Conservation (phyloP, 1,140 invertebrate genomes). For the Diorhabda carinulata region DNA sequence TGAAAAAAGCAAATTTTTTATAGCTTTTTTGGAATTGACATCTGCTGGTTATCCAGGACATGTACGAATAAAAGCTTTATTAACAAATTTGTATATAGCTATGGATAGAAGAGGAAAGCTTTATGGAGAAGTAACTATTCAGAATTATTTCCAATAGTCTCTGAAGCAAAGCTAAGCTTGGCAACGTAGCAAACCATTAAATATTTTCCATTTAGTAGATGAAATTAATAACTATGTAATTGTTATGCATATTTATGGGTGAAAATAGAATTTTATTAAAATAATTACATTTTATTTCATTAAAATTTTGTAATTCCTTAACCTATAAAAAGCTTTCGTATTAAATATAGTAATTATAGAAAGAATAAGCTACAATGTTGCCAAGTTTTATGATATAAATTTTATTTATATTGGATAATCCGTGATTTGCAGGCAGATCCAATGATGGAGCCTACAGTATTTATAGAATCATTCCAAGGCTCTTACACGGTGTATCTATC, state of each 20-base stretch:
- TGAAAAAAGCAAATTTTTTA: constrained; percentile 13
- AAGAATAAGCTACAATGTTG: too few species aligned
- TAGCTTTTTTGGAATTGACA: constrained; percentile 56
- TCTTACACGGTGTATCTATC: constrained; percentile 59
- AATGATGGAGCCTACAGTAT: constrained; percentile 54
- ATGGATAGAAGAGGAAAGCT: constrained; percentile 60
- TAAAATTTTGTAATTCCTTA: too few species aligned
- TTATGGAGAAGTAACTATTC: constrained; percentile 56
- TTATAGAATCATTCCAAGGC: constrained; percentile 57
- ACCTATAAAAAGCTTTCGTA: too few species aligned
- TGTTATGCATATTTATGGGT: too few species aligned
- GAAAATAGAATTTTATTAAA: too few species aligned
- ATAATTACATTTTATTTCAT: too few species aligned
- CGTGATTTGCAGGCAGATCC: constrained; percentile 43
- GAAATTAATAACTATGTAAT: too few species aligned
- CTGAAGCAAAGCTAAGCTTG: background rate
- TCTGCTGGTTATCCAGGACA: constrained; percentile 51
- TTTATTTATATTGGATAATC: too few species aligned
- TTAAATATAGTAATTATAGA: too few species aligned
- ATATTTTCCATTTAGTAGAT: constrained; percentile 1
- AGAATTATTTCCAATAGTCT: background rate
- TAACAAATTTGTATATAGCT: constrained; percentile 57
- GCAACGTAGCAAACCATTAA: background rate
- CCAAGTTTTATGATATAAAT: too few species aligned
- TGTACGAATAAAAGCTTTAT: constrained; percentile 56